Conservation (phyloP, 1,140 invertebrate genomes). For the Platyura marginata region DNA sequence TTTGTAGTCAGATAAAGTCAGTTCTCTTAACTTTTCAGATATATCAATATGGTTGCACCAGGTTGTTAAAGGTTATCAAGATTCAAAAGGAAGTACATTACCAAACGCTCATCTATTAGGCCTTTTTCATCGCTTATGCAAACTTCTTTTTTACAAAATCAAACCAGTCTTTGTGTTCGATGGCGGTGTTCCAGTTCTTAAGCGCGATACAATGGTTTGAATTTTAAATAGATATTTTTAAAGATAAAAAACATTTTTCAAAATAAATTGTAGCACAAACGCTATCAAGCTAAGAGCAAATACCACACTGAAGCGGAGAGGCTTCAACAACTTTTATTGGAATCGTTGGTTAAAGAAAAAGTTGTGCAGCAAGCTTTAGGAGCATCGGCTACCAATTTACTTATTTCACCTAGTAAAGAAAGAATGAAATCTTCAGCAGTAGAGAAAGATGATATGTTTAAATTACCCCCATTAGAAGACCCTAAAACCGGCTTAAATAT, state of each 20-base stretch:
- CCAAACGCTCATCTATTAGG: conserved; percentile 86
- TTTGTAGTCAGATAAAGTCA: too few relatives aligned
- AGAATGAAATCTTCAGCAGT: conserved; percentile 8
- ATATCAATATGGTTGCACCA: conserved; percentile 98
- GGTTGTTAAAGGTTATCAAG: conserved; percentile 85
- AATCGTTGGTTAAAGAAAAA: conserved; percentile 36
- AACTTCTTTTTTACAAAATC: conserved; percentile 88
- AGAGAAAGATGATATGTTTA: conserved; percentile 46
- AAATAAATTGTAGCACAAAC: conserved; percentile 45
- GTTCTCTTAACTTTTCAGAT: conserved; percentile 64
- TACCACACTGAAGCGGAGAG: conserved; percentile 50
- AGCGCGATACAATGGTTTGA: conserved; percentile 77
- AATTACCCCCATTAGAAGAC: conserved; percentile 38
- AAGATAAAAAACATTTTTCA: conserved; percentile 7
- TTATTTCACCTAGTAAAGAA: conserved; percentile 16
- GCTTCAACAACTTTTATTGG: conserved; percentile 49
- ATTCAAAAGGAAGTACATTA: conserved; percentile 56
- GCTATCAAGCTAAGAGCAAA: conserved; percentile 57
- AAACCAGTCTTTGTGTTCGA: conserved; percentile 99
- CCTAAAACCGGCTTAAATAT: too few relatives aligned
- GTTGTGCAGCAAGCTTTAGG: conserved; percentile 36
- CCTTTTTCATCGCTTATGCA: conserved; percentile 85
- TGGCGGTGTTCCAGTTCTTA: conserved; percentile 48
- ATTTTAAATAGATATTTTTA: not conserved
- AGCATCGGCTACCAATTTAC: conserved; percentile 30